Evolutionary conservation across 2,888 invertebrate species (phyloP), one percentile per base, ranked within the genome.

Genomic region (Meganola albula): DNA sequence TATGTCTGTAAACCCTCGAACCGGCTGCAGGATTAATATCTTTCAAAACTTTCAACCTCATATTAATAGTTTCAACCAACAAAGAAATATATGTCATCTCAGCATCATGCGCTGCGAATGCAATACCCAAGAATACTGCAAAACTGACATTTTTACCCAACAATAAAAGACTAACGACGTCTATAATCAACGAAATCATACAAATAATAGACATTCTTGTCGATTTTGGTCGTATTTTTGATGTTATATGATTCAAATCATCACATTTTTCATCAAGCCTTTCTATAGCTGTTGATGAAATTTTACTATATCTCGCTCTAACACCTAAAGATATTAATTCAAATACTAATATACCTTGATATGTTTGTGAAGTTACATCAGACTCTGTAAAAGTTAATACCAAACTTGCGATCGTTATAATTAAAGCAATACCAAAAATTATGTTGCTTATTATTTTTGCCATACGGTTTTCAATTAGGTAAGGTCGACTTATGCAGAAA

Each of bases 401-500:
- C 10, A 48, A 43, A n/a, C n/a, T n/a, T 1, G 53, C n/a, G 0
- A 58, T 10, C 2, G 32, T 24, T 2, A 32, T 36, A 2, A 51
- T 33, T 0, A 58, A 16, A 1, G 38, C 40, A n/a, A 36, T 27
- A 0, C 48, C n/a, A 12, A 53, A 58, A 2, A 72, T 52, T 0
- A 37, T 10, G 16, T 68, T 59, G n/a, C 70, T 60, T 0, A 68
- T 20, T 0, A 54, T 22, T 29, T 35, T 64, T 0, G 22, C 38
- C 27, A 23, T 51, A 1, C 34, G 28, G 18, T 45, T 35, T 1
- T 48, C 27, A 1, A 76, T 34, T 4, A 74, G 57, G 23, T 60
- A 66, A 0, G 64, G 58, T 3, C 78, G 58, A 36, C 74, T 75
- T 8, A 80, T 56, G 22, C 72, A 66, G 26, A 64, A 61, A 1